Percentiles rank a stretch among this genome's conserved stretches.
phyloP scores from a whole-genome alignment of 2,888 invertebrate genomes.

The Nomada ferruginata region DNA sequence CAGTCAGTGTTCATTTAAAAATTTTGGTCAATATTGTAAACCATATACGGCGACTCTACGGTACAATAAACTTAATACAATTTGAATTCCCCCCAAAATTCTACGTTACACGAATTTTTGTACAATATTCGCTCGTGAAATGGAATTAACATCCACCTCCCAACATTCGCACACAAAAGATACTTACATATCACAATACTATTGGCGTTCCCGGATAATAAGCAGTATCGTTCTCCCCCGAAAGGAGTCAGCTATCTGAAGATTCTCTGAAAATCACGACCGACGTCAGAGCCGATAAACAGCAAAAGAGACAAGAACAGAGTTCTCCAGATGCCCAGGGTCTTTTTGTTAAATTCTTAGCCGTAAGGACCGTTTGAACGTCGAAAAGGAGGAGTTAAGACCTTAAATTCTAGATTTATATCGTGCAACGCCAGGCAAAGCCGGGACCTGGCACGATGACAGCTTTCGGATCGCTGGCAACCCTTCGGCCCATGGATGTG shows the following conservation, averaged over 20 bases:
- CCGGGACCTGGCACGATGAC: conserved; percentile 65
- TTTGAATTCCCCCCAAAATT: no score
- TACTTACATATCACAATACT: not conserved
- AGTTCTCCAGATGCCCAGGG: not conserved
- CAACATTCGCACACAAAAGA: no score
- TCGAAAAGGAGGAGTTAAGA: conserved; percentile 67
- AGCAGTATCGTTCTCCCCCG: not conserved
- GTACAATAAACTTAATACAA: no score
- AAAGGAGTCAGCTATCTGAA: not conserved
- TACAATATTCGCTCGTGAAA: no score
- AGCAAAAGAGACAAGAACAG: not conserved
- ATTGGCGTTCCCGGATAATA: not conserved
- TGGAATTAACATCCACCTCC: no score
- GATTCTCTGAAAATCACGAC: not conserved
- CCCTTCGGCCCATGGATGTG: conserved; percentile 65
- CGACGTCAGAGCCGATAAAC: not conserved
- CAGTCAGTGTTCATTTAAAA: no score
- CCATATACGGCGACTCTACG: no score
- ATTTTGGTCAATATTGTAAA: no score
- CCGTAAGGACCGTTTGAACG: conserved; percentile 51
- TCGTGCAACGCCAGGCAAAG: conserved; percentile 63
- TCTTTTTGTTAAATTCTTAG: conserved; percentile 37
- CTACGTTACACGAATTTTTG: no score
- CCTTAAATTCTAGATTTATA: conserved; percentile 72
- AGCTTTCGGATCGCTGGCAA: conserved; percentile 71